Conservation (phyloP, 2,113 vertebrate genomes). For the Urocitellus parryii region DNA sequence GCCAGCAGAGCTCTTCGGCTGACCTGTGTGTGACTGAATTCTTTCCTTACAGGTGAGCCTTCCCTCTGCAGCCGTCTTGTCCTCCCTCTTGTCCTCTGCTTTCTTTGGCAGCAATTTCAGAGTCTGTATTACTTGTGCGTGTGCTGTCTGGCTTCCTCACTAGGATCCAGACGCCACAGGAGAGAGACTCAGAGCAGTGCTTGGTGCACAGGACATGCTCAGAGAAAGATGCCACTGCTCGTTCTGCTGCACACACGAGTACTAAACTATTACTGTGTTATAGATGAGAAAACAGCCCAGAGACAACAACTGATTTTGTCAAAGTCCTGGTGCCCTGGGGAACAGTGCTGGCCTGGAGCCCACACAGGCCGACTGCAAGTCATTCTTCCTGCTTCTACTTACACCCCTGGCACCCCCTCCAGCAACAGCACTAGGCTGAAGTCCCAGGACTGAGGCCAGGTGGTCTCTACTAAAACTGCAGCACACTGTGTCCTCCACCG, state of each 20-base stretch:
- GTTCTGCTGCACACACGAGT: accelerated
- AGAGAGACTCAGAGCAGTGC: background rate
- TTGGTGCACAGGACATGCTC: accelerated
- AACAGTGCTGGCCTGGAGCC: background rate
- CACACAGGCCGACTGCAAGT: accelerated
- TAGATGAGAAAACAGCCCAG: background rate
- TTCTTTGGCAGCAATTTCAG: background rate
- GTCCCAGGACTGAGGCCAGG: background rate
- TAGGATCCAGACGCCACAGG: background rate
- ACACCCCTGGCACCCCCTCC: no score
- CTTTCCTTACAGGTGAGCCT: background rate
- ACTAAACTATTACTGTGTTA: background rate
- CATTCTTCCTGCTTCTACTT: background rate
- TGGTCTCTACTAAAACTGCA: background rate
- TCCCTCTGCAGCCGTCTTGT: background rate
- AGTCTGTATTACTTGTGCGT: accelerated
- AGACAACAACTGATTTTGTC: background rate
- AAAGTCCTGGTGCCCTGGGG: accelerated
- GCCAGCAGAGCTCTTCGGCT: background rate
- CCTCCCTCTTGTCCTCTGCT: background rate
- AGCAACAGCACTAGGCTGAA: background rate
- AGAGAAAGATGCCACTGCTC: accelerated
- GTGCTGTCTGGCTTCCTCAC: background rate
- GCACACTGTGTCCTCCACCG: background rate
- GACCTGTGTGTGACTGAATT: no score